Evolutionary conservation across 2,888 invertebrate species (phyloP).

Genomic region (Drosophila nigritarsus): DNA sequence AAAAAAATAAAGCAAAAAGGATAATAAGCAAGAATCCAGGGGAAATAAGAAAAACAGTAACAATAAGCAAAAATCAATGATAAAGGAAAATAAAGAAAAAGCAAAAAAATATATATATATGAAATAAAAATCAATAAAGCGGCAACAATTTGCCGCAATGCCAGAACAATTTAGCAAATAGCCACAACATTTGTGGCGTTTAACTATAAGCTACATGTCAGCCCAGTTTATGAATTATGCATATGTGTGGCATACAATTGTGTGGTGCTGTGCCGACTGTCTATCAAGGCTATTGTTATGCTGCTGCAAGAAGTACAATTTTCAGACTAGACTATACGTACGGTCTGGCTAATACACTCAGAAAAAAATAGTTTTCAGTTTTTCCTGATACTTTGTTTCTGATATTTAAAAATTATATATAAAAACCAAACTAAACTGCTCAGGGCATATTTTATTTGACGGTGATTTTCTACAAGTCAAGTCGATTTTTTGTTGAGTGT

Average conservation of each 20-base stretch:
- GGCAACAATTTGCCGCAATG: conserved; percentile 48
- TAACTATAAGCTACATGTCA: conserved; percentile 51
- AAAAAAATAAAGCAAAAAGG: not conserved
- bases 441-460: not conserved
- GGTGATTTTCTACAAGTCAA: not conserved
- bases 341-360: not conserved
- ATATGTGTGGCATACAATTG: conserved; percentile 58
- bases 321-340: not conserved
- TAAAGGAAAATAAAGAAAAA: not conserved
- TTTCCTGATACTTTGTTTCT: too few species aligned
- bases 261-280: conserved; percentile 37
- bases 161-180: conserved; percentile 58
- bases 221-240: conserved; percentile 59
- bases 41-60: not conserved
- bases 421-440: too few species aligned
- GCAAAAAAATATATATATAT: not conserved
- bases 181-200: conserved; percentile 19
- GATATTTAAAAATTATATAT: too few species aligned
- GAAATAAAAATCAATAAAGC: conserved; percentile 34
- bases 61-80: not conserved
- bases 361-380: not conserved
- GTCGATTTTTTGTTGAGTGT: not conserved
- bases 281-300: conserved; percentile 64
- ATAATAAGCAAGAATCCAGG: not conserved
- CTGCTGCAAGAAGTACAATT: conserved; percentile 15